phyloP scores from a whole-genome alignment of 2,888 invertebrate species.

The Taphrorychus bicolor region DNA sequence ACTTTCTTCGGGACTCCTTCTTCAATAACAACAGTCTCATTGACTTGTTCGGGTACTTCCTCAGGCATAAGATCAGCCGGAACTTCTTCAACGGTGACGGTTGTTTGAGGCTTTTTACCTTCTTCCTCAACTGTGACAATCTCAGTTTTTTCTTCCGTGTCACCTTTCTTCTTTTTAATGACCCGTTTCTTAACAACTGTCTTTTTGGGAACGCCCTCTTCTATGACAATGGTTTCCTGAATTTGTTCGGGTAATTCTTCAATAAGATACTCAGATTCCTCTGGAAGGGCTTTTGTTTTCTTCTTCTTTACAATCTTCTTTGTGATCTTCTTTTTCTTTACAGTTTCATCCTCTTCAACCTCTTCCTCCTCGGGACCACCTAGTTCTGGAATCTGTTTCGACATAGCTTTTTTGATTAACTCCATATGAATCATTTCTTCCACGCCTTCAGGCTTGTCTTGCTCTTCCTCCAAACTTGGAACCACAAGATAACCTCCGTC shows the following conservation, averaged over 20 bases:
- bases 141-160: constrained; percentile 52
- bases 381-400: too few relatives aligned
- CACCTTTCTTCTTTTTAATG: constrained; percentile 53
- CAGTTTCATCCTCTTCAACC: constrained; percentile 55
- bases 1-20: constrained; percentile 54
- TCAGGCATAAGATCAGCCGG: constrained; percentile 52
- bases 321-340: constrained; percentile 49
- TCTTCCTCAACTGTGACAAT: constrained; percentile 52
- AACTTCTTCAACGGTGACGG: constrained; percentile 55
- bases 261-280: constrained; percentile 42
- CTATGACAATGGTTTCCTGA: constrained; percentile 38
- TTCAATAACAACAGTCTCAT: constrained; percentile 46
- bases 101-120: constrained; percentile 59
- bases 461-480: too few relatives aligned
- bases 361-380: constrained; percentile 41
- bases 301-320: constrained; percentile 44
- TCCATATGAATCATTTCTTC: too few relatives aligned
- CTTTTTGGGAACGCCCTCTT: constrained; percentile 52
- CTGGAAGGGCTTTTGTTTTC: constrained; percentile 48
- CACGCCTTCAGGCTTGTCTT: too few relatives aligned
- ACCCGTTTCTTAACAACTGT: constrained; percentile 39
- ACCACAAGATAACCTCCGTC: too few relatives aligned
- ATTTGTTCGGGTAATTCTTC: constrained; percentile 44
- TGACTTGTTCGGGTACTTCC: constrained; percentile 46
- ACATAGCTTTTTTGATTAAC: too few relatives aligned